These are phyloP conservation scores for Lepus timidus DNA, from an alignment of 2,113 vertebrate species.

Conservation along the genomic window DNA sequence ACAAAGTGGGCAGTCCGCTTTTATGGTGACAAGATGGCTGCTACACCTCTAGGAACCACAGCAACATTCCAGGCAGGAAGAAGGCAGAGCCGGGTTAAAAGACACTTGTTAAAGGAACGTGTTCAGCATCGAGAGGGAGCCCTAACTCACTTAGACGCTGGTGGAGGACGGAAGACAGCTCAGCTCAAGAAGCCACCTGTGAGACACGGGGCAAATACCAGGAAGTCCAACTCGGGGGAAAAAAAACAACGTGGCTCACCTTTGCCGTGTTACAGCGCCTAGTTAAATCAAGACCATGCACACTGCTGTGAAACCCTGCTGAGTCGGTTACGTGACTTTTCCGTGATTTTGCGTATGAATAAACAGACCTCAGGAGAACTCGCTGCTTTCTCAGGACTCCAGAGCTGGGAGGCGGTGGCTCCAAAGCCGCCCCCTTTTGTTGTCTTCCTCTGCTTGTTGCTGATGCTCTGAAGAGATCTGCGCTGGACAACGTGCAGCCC, in stretches of 20 bases:
- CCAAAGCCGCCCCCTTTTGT: neutral
- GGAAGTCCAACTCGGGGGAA: neutral
- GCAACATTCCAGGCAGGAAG: neutral
- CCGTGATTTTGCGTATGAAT: neutral
- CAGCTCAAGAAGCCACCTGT: conserved; percentile 3
- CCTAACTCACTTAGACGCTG: neutral
- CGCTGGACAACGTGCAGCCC: neutral
- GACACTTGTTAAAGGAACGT: neutral
- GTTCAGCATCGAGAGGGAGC: neutral
- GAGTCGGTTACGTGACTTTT: neutral
- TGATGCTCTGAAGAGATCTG: neutral
- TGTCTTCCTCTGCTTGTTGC: neutral
- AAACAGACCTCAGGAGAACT: neutral
- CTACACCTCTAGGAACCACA: neutral
- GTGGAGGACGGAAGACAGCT: neutral
- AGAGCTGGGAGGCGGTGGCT: neutral
- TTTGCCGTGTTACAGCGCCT: neutral
- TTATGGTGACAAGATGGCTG: neutral
- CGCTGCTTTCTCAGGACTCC: neutral
- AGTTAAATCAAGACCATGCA: neutral
- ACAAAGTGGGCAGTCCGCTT: neutral
- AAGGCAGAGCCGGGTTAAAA: neutral
- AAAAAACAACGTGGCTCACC: neutral
- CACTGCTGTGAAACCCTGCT: neutral
- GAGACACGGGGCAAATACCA: neutral